A percentile compares a stretch with the other conserved stretches of the same genome.
Conservation (phyloP, 2,113 vertebrate genomes). For the Microcebus tavaratra region DNA sequence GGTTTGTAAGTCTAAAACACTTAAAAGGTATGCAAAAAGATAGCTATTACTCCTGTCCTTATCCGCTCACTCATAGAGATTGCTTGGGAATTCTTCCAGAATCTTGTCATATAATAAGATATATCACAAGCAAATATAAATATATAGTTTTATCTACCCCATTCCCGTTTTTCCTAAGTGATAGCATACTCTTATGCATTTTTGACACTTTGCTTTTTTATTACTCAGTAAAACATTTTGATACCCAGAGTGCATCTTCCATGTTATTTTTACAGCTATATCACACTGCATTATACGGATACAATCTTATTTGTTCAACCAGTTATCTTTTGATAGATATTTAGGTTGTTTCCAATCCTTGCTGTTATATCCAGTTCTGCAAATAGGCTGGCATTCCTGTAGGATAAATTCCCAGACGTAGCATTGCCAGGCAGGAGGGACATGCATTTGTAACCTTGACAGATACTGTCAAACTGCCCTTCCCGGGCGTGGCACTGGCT, state of each 20-base stretch:
- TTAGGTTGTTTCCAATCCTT: slow-evolving; percentile 45
- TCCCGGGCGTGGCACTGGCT: not conserved
- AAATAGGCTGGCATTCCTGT: slow-evolving; percentile 36
- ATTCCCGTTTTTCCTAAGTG: slow-evolving; percentile 1
- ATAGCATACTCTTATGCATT: not conserved
- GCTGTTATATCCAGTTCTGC: slow-evolving; percentile 43
- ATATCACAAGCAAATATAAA: slow-evolving; percentile 22
- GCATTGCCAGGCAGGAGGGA: not conserved
- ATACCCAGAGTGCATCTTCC: not conserved
- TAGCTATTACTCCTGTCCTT: not conserved
- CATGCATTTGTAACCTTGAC: slow-evolving; percentile 25
- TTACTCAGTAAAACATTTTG: slow-evolving; percentile 44
- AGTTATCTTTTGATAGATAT: slow-evolving; percentile 44
- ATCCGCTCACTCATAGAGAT: not conserved
- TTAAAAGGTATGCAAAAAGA: not conserved
- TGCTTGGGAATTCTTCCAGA: not conserved
- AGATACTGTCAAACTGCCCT: not conserved
- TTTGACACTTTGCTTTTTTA: not conserved
- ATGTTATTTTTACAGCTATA: slow-evolving; percentile 27
- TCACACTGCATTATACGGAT: not conserved
- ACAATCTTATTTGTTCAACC: slow-evolving; percentile 43
- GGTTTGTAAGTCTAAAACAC: slow-evolving; percentile 40
- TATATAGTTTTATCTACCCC: not conserved
- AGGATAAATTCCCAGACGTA: slow-evolving; percentile 14
- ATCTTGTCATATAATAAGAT: not conserved